Evolutionary conservation across 1,140 invertebrate genomes (phyloP).

Genomic region (Diploscapter pachys): DNA sequence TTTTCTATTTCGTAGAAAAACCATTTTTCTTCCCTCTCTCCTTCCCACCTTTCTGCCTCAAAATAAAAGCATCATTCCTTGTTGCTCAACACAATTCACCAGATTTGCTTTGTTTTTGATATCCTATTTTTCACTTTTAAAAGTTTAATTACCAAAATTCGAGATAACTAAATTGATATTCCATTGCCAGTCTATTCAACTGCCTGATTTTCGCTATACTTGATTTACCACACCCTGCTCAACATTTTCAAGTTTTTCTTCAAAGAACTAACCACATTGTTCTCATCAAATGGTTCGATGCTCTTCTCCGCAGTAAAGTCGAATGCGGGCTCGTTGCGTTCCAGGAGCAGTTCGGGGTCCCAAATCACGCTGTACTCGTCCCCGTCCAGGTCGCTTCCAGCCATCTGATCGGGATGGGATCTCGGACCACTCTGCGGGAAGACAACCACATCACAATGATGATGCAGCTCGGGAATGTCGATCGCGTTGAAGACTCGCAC

Average conservation of each 20-base stretch:
- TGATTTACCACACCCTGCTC: not conserved
- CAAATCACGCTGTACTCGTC: conserved; percentile 59
- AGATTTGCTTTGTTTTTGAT: too few species aligned
- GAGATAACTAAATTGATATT: too few species aligned
- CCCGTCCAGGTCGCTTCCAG: conserved; percentile 56
- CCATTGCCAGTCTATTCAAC: too few species aligned
- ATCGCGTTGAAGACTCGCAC: conserved; percentile 55
- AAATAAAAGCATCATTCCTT: too few species aligned
- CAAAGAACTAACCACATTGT: not conserved
- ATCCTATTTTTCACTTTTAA: too few species aligned
- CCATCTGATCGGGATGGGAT: conserved; percentile 59
- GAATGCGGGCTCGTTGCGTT: conserved; percentile 39
- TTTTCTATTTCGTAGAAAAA: too few species aligned
- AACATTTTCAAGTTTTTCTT: conserved; percentile 12
- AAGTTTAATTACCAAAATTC: too few species aligned
- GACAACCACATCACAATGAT: conserved; percentile 59
- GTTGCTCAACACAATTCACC: too few species aligned
- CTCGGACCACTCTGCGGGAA: conserved; percentile 57
- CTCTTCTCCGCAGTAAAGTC: not conserved
- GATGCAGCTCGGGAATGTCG: conserved; percentile 50
- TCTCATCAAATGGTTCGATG: not conserved
- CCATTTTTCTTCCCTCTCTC: too few species aligned
- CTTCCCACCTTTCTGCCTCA: too few species aligned
- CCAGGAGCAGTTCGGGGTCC: conserved; percentile 47
- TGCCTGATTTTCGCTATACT: too few species aligned